A percentile compares a stretch with the other conserved stretches of the same genome.
Conservation (phyloP, 2,113 vertebrate species). For the Nerophis lumbriciformis region DNA sequence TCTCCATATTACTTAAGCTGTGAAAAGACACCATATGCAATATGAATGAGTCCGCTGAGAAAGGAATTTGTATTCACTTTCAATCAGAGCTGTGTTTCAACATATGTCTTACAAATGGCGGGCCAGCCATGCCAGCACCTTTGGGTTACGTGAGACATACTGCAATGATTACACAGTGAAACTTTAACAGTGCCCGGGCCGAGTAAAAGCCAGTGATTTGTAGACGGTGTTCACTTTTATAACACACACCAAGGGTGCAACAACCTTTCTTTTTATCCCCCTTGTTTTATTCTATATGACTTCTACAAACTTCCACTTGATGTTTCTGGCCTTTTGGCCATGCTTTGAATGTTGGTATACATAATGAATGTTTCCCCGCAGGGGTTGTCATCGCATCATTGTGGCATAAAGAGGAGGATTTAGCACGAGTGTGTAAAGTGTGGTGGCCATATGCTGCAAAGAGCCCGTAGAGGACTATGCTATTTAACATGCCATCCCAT, state of each 20-base stretch:
- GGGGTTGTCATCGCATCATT: conserved; percentile 3
- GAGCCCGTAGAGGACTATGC: conserved; percentile 28
- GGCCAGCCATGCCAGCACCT: background rate
- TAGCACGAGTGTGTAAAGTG: conserved; percentile 18
- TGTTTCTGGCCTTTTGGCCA: conserved; percentile 16
- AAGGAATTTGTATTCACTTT: conserved; percentile 50
- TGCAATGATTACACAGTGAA: conserved; percentile 39
- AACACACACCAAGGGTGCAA: conserved; percentile 24
- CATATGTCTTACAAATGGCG: conserved; percentile 48
- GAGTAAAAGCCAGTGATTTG: conserved; percentile 47
- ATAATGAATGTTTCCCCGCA: conserved; percentile 6
- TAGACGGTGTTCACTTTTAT: conserved; percentile 30
- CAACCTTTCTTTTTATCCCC: conserved; percentile 39
- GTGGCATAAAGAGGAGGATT: conserved; percentile 5
- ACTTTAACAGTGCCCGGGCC: conserved; percentile 30
- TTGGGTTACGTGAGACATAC: conserved; percentile 13
- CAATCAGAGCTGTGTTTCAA: conserved; percentile 30
- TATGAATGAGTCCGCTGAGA: conserved; percentile 49
- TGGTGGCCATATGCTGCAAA: conserved; percentile 25
- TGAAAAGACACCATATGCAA: conserved; percentile 52
- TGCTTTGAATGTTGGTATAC: background rate
- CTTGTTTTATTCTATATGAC: conserved; percentile 37
- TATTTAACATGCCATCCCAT: conserved; percentile 39
- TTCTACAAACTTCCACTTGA: conserved; percentile 25
- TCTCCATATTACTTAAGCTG: conserved; percentile 58